Base-by-base conservation (phyloP, 2,113 vertebrate species). In the Mobula hypostoma region DNA sequence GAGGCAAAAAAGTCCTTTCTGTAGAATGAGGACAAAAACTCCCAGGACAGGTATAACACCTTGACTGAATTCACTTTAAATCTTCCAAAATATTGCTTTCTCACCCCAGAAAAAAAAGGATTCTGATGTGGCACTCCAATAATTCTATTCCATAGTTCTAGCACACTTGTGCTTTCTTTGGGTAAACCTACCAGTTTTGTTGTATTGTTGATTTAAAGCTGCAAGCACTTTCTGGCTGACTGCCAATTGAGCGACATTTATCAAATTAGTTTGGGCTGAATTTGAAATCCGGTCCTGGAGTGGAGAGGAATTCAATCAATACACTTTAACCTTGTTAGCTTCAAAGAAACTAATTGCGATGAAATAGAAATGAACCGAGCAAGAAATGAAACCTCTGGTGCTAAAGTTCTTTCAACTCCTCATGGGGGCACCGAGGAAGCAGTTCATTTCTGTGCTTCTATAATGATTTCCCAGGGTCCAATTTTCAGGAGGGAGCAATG, bases 301-400 rank as follows among this genome's bases (percentile, higher is more conserved):
- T 29, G 63, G 61, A 66, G 85, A 88, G 85, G 29, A 88, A 88
- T 88, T 29, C 32, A 66, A 88, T 66, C 29, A n/a, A 29, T 63
- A 88, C 61, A 6, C 29, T 88, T 63, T 61, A 88, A 29, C 56
- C 58, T 61, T n/a, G 56, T 88, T 88, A 29, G 19, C 58, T 88
- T 88, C 85, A 88, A 66, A 88, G 27, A 66, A 88, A 14, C 85
- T 88, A 88, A 88, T 88, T 88, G 85, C 63, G 58, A n/a, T 88
- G 24, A 88, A 88, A n/a, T 88, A 61, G 27, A n/a, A 66, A 88
- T 88, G 85, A 87, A 77, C 5, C 27, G 76, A 77, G 76, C 76
- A 77, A 29, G 24, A 77, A 87, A 87, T 87, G 56, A 32, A n/a
- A 32, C 63, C 85, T 66, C 85, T 63, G 63, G 12, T 19, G 14